phyloP scores from a whole-genome alignment of 2,888 invertebrate genomes.

The Harpagoxenus sublaevis region DNA sequence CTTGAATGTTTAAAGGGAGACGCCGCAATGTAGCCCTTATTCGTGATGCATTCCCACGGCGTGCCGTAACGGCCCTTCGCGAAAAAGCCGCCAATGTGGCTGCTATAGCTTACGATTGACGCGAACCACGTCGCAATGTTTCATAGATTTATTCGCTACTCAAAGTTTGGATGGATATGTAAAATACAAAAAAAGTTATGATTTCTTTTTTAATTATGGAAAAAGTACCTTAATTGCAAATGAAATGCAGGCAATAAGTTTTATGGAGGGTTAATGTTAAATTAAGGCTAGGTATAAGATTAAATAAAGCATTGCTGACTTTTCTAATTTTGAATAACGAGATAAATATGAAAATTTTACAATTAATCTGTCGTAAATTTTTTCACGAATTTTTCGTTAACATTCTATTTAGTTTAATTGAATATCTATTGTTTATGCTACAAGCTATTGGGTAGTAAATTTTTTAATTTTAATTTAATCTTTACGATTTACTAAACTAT shows the following conservation, averaged over 20 bases:
- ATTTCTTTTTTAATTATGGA: not conserved
- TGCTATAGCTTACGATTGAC: conserved; percentile 31
- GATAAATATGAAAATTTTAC: not conserved
- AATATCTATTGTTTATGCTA: not conserved
- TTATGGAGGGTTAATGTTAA: not conserved
- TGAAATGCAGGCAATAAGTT: not conserved
- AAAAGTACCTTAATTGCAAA: not conserved
- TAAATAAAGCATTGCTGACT: not conserved
- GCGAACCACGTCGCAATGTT: not conserved
- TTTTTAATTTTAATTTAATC: not conserved
- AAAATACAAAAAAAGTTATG: not conserved
- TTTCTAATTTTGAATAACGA: not conserved
- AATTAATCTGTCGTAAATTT: not conserved
- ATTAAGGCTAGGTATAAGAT: not conserved
- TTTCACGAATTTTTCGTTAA: not conserved
- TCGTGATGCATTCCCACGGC: conserved; percentile 50
- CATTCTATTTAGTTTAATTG: not conserved
- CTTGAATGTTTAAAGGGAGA: conserved; percentile 71
- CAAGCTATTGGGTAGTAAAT: not conserved
- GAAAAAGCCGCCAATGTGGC: conserved; percentile 49
- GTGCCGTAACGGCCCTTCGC: conserved; percentile 62
- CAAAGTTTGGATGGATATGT: not conserved
- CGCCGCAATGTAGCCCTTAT: conserved; percentile 55
- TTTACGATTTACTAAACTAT: not conserved
- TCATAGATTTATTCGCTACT: conserved; percentile 10